Evolutionary conservation across 23 tunicate species (phyloP), one percentile per base, ranked within the genome.

Genomic region (Halocynthia aurantium): DNA sequence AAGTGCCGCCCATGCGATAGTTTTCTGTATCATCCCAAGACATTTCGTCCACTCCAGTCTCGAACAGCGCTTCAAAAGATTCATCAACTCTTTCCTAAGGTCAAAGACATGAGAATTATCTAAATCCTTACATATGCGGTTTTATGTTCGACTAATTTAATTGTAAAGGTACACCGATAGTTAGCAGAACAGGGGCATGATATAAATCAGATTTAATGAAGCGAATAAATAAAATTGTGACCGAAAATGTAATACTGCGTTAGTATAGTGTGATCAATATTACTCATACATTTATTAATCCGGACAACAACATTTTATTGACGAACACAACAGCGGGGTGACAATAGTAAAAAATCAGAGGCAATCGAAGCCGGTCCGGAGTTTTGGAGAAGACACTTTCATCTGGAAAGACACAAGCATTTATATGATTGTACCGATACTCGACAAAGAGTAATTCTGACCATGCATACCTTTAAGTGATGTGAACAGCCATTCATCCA

Each of bases 21-120:
- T 91, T 91, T 71, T 91, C 97, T 21, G 90, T 85, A 72, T 91
- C 97, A 77, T 91, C 97, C 97, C 97, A 91, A 6, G 90, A 81
- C 97, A 91, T 91, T 81, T 91, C 97, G 55, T 91, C 97, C 31
- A 91, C 97, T 0, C 97, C 97, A 0, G 97, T 91, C 61, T 91
- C 97, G 73, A 91, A 91, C 76, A 91, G 77, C 18, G 90, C 82
- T 57, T 91, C 97, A 73, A 81, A 85, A n/a, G 85, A 76, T 53
- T 72, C 75, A 64, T 91, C 72, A 40, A 91, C 85, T 18, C 97
- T 76, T 65, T 91, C 72, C 97, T 90, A 58, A 8, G 80, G 71
- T 19, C 44, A 31, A 31, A 31, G 44, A 31, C 1, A 31, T 31
- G 44, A 31, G 44, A 31, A 31, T 31, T 31, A 31, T 31, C 44